phyloP scores from a whole-genome alignment of 2,113 vertebrate species.

The Leptobrachium ailaonicum region DNA sequence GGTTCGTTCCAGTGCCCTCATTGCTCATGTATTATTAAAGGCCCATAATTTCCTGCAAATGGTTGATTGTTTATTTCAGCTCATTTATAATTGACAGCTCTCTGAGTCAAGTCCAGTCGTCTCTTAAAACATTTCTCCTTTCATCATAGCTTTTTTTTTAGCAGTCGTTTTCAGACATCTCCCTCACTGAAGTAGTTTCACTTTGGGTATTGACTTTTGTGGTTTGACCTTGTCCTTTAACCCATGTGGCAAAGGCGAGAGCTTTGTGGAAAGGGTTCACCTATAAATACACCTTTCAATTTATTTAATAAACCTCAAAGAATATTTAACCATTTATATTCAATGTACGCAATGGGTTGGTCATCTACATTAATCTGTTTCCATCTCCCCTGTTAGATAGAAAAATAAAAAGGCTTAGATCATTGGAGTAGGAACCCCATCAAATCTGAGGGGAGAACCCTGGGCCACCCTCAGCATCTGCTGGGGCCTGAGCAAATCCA shows the following conservation, averaged over 20 bases:
- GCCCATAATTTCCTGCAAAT: conserved; percentile 35
- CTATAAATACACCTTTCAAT: background rate
- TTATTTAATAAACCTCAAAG: background rate
- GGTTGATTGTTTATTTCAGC: conserved; percentile 40
- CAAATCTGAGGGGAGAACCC: too few species aligned
- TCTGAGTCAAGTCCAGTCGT: conserved; percentile 18
- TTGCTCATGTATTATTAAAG: conserved; percentile 41
- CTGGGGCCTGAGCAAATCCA: too few species aligned
- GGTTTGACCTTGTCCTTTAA: conserved; percentile 25
- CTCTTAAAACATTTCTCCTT: conserved; percentile 32
- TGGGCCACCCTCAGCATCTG: too few species aligned
- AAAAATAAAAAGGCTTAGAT: too few species aligned
- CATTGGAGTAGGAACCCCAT: too few species aligned
- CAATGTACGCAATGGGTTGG: background rate
- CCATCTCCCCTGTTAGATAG: too few species aligned
- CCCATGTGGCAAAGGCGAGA: background rate
- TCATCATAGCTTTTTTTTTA: conserved; percentile 4
- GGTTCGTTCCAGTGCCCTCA: conserved; percentile 12
- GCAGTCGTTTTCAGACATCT: background rate
- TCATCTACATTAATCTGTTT: background rate
- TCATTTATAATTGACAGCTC: conserved; percentile 44
- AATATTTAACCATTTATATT: background rate
- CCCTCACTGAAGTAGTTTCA: conserved; percentile 3
- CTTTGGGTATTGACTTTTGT: background rate
- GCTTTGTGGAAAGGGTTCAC: background rate